Evolutionary conservation across 2,797 vertebrate species (phyloP).

Genomic region (Takifugu ocellatus): DNA sequence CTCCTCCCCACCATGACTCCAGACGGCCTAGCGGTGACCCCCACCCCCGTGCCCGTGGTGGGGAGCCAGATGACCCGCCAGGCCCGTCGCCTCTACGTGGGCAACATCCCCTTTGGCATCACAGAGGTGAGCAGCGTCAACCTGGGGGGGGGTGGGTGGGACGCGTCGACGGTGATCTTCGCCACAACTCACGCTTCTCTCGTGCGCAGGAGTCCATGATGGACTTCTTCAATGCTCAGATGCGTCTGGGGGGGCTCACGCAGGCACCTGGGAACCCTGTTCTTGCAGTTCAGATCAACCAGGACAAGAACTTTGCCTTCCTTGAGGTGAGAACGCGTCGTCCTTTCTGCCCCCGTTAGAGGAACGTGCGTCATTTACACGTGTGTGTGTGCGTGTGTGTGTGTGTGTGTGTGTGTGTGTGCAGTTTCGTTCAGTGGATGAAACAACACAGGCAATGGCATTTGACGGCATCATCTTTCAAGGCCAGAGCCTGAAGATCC

Average conservation of each 20-base stretch:
- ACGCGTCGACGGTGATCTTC: too few relatives aligned
- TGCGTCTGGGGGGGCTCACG: slow-evolving; percentile 90
- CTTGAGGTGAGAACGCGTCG: slow-evolving; percentile 78
- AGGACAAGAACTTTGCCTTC: slow-evolving; percentile 96
- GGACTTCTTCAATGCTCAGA: slow-evolving; percentile 96
- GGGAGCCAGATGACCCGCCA: slow-evolving; percentile 95
- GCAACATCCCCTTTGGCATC: slow-evolving; percentile 94
- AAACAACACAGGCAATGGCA: slow-evolving; percentile 94
- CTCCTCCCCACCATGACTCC: slow-evolving; percentile 91
- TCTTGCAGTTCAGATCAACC: slow-evolving; percentile 94
- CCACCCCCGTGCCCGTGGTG: slow-evolving; percentile 89
- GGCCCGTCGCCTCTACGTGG: slow-evolving; percentile 89
- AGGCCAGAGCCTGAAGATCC: slow-evolving; percentile 92
- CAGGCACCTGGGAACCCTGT: slow-evolving; percentile 93
- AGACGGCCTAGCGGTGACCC: slow-evolving; percentile 88
- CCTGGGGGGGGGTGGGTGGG: too few relatives aligned
- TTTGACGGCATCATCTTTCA: slow-evolving; percentile 96
- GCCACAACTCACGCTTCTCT: not conserved
- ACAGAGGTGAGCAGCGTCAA: slow-evolving; percentile 79
- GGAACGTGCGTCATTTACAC: not conserved
- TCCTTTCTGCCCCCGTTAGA: not conserved
- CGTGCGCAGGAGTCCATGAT: slow-evolving; percentile 90
- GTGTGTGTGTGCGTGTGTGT: not conserved
- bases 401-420: slow-evolving; percentile 23
- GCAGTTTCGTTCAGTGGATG: slow-evolving; percentile 92